Evolutionary conservation across 2,888 invertebrate species (phyloP).

Genomic region (Rhorus exstirpatorius): DNA sequence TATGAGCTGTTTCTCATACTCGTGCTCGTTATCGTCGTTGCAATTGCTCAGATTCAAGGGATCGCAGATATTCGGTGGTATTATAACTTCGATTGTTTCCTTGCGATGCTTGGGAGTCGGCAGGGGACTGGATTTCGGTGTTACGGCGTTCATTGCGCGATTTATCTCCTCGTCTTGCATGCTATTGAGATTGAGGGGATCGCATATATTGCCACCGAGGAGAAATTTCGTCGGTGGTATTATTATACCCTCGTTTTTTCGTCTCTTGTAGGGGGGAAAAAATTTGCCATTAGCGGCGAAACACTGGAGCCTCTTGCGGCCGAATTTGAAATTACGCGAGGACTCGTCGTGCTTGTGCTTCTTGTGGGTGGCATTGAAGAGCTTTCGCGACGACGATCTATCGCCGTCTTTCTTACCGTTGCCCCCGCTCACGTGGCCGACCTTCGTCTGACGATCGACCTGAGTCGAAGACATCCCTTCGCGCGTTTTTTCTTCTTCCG

Average conservation of each 20-base stretch:
- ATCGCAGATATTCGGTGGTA: conserved; percentile 97
- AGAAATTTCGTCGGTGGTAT: conserved; percentile 97
- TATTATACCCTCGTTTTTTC: conserved; percentile 91
- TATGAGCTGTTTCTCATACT: conserved; percentile 93
- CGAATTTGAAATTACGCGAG: conserved; percentile 83
- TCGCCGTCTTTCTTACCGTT: conserved; percentile 82
- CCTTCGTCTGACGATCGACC: conserved; percentile 85
- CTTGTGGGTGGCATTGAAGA: conserved; percentile 80
- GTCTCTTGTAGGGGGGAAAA: conserved; percentile 91
- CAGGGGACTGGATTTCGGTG: conserved; percentile 96
- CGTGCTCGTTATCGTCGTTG: conserved; percentile 93
- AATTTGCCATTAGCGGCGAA: conserved; percentile 90
- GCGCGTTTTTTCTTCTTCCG: conserved; percentile 16
- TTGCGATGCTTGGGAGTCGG: conserved; percentile 93
- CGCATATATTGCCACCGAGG: conserved; percentile 97
- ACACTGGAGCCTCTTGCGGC: conserved; percentile 90
- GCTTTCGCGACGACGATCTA: too few species aligned
- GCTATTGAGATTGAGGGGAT: conserved; percentile 97
- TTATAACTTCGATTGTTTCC: conserved; percentile 95
- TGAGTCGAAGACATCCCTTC: conserved; percentile 86
- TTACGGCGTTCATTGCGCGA: conserved; percentile 94
- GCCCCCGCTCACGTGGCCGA: conserved; percentile 75
- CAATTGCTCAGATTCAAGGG: conserved; percentile 93
- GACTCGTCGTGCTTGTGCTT: conserved; percentile 85
- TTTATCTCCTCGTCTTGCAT: conserved; percentile 93